Conservation (phyloP, 64 coral and sea anemone genomes). For the Montipora capricornis region DNA sequence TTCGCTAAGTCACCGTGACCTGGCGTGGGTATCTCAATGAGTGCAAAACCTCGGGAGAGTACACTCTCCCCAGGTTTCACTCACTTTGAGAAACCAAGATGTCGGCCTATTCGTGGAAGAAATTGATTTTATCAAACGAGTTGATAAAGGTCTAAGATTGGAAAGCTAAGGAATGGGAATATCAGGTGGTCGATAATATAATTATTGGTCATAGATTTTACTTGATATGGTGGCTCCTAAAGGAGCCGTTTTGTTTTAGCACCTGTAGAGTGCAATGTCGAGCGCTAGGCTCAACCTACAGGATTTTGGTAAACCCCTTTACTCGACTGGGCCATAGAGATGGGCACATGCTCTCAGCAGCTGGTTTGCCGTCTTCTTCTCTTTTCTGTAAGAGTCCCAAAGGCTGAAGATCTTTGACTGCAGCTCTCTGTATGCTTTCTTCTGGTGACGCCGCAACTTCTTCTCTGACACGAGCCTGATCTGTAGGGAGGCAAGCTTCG, state of each 20-base stretch:
- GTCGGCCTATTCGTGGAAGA: too few species aligned
- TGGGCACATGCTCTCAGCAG: constrained; percentile 14
- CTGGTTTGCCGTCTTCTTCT: background rate
- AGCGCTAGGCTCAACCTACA: background rate
- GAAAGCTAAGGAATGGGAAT: too few species aligned
- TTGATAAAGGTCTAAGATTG: too few species aligned
- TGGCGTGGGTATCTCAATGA: too few species aligned
- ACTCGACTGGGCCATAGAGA: background rate
- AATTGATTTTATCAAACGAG: too few species aligned
- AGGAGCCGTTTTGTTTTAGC: background rate
- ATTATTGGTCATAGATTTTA: too few species aligned
- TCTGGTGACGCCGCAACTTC: constrained; percentile 4
- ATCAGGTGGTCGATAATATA: too few species aligned
- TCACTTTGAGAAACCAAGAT: too few species aligned
- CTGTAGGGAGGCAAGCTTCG: constrained; percentile 32
- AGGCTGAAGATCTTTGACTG: background rate
- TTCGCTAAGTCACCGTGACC: too few species aligned
- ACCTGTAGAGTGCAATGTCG: background rate
- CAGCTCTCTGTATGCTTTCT: background rate
- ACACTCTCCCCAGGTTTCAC: too few species aligned
- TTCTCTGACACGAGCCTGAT: constrained; percentile 60
- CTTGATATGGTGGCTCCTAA: background rate
- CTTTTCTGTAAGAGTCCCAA: background rate
- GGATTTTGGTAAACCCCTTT: background rate
- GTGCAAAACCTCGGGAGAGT: too few species aligned